Base-by-base conservation (phyloP, 2,113 vertebrate species). In the Sylvietta virens region DNA sequence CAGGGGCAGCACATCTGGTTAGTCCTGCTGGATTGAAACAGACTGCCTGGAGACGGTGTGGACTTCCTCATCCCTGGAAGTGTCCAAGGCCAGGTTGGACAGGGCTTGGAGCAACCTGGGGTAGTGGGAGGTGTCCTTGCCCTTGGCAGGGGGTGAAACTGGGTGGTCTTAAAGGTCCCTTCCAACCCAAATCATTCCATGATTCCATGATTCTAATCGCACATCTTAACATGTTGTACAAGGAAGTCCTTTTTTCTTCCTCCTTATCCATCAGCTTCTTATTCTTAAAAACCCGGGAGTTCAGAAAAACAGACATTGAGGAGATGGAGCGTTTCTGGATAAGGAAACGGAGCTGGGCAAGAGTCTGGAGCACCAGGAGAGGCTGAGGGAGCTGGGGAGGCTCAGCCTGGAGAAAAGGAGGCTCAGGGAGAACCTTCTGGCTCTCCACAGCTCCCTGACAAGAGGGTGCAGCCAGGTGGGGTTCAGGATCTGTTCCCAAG, bases 1-100 rank as follows among this genome's bases (percentile, higher is more conserved):
- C 27, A 37, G 26, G 0, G 4, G 10, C 13, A 56, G 40, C 1
- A 6, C 3, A 61, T n/a, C 16, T 1, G 0, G 28, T 61, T 39
- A 53, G 4, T 70, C 15, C 28, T 53, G 5, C 1, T 28, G 73
- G 72, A 78, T 5, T 30, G 10, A 39, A 78, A 28, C 8, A 47
- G 39, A 15, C 21, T 70, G 28, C 13, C n/a, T 0, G 0, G 13
- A 47, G 16, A 62, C 13, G 16, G 1, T 19, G 17, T 20, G 44
- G 42, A 57, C 2, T 22, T 31, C 6, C 8, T 31, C 50, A 42
- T 15, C 12, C 76, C 27, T 50, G 50, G 14, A 64, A 72, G 12
- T 23, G 31, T 56, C 15, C 40, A 21, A 71, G 15, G 10, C 12
- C 15, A 28, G 18, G 39, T 0, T 86, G 23, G 39, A 61, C 4